Percentiles rank a stretch among this genome's conserved stretches.
These are phyloP conservation scores for Mus spretus DNA, from an alignment of 2,797 vertebrate genomes.

Conservation along the genomic window DNA sequence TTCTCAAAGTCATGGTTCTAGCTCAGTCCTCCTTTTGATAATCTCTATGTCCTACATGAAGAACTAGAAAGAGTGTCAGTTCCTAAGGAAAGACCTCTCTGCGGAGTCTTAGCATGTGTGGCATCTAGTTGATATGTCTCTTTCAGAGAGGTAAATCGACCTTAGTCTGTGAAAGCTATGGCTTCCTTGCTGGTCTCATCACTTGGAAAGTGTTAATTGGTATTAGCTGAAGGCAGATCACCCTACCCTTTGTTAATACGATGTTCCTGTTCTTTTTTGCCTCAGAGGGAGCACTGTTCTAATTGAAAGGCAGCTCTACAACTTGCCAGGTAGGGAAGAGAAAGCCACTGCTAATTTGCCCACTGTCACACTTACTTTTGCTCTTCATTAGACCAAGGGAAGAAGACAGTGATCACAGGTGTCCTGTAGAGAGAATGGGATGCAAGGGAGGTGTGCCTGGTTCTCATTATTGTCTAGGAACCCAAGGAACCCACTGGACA, in stretches of 20 bases:
- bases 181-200: slow-evolving; percentile 62
- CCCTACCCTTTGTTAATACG: slow-evolving; percentile 76
- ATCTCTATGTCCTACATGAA: not conserved
- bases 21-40: not conserved
- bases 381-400: slow-evolving; percentile 71
- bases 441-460: not conserved
- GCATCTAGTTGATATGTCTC: slow-evolving; percentile 76
- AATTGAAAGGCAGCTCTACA: slow-evolving; percentile 74
- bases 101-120: not conserved
- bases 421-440: slow-evolving; percentile 3
- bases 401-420: slow-evolving; percentile 48
- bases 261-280: slow-evolving; percentile 75
- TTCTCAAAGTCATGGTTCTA: slow-evolving; percentile 44
- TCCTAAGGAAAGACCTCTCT: slow-evolving; percentile 1
- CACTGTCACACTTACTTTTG: not conserved
- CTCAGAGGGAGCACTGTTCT: slow-evolving; percentile 67
- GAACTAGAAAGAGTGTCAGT: not conserved
- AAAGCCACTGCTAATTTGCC: slow-evolving; percentile 56
- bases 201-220: slow-evolving; percentile 82
- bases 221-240: slow-evolving; percentile 69
- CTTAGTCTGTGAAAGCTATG: slow-evolving; percentile 57
- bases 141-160: slow-evolving; percentile 76
- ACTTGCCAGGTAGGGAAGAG: slow-evolving; percentile 64
- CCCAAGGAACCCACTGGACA: slow-evolving; percentile 6
- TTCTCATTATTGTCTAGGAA: slow-evolving; percentile 47